Conservation (phyloP, 2,797 vertebrate species). For the Pempheris klunzingeri region DNA sequence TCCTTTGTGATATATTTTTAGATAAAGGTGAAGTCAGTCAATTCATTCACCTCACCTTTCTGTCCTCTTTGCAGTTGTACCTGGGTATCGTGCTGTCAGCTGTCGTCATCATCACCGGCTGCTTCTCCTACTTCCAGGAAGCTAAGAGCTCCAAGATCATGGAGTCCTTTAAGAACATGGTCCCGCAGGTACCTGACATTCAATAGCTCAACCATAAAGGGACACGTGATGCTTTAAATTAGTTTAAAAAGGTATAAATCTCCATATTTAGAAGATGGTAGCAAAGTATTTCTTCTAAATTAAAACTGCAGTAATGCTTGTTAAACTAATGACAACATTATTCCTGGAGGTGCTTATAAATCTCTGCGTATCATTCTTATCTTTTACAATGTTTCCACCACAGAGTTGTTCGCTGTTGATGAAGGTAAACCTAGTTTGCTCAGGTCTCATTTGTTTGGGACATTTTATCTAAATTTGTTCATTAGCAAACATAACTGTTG, state of each 20-base stretch:
- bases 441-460: background rate
- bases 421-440: background rate
- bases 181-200: slow-evolving; percentile 87
- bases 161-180: slow-evolving; percentile 97
- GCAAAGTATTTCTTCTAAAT: background rate
- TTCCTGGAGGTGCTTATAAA: too few relatives aligned
- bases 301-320: too few relatives aligned
- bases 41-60: background rate
- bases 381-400: too few relatives aligned
- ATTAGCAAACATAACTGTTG: background rate
- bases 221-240: too few relatives aligned
- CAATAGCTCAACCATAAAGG: background rate
- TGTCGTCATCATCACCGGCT: slow-evolving; percentile 95
- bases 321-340: too few relatives aligned
- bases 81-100: slow-evolving; percentile 93
- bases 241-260: background rate
- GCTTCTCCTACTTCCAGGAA: slow-evolving; percentile 96
- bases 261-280: background rate
- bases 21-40: slow-evolving; percentile 19
- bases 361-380: too few relatives aligned
- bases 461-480: background rate
- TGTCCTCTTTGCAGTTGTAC: slow-evolving; percentile 84
- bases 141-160: slow-evolving; percentile 97
- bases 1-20: slow-evolving; percentile 37
- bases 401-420: background rate